phyloP scores from a whole-genome alignment of 1,140 invertebrate genomes.

The Cydia amplana region DNA sequence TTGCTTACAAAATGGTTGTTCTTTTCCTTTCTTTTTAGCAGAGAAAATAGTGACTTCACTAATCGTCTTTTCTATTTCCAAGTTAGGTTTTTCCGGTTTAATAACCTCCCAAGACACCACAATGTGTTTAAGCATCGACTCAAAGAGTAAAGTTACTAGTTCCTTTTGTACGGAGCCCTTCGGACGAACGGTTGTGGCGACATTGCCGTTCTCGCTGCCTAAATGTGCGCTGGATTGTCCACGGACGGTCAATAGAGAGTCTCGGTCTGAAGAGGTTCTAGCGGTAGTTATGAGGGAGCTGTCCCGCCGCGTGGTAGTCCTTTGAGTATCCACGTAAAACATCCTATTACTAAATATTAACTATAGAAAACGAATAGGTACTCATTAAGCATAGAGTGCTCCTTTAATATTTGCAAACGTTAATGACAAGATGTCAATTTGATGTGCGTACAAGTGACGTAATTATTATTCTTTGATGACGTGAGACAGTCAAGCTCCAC shows the following conservation, averaged over 20 bases:
- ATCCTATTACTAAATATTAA: conserved; percentile 37
- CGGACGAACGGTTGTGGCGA: conserved; percentile 40
- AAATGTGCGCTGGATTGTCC: conserved; percentile 45
- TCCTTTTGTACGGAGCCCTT: conserved; percentile 60
- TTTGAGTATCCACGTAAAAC: conserved; percentile 57
- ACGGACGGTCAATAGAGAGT: conserved; percentile 43
- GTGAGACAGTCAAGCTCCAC: too few species aligned
- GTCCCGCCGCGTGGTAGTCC: conserved; percentile 55
- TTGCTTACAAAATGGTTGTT: conserved; percentile 22
- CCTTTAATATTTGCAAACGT: conserved; percentile 10
- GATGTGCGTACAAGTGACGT: background rate
- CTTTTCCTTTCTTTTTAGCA: conserved; percentile 44
- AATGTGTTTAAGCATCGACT: conserved; percentile 64
- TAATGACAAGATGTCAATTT: background rate
- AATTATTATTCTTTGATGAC: background rate
- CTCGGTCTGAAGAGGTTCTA: conserved; percentile 33
- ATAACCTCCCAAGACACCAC: conserved; percentile 64
- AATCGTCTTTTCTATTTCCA: conserved; percentile 47
- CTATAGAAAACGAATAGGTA: background rate
- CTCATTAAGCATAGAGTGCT: conserved; percentile 4
- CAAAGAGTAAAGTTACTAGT: conserved; percentile 61
- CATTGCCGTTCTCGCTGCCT: conserved; percentile 44
- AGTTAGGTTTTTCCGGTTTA: conserved; percentile 42
- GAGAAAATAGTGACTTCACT: conserved; percentile 52
- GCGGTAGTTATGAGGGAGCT: conserved; percentile 49